A percentile compares a stretch with the other conserved stretches of the same genome.
phyloP scores from a whole-genome alignment of 2,797 vertebrate genomes.

The Enoplosus armatus region DNA sequence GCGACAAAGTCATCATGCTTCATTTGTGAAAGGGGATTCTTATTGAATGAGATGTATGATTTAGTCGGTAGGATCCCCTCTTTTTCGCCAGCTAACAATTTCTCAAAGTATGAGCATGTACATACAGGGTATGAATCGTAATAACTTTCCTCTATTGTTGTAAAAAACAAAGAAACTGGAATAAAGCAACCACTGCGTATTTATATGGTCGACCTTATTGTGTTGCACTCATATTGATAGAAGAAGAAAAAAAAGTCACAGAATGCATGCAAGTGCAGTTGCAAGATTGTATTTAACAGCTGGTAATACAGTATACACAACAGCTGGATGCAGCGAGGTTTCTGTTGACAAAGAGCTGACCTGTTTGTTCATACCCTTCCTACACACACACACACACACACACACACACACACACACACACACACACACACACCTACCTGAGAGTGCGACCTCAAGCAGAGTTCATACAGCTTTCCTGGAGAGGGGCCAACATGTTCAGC shows the following conservation, averaged over 20 bases:
- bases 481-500: neutral
- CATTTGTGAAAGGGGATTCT: neutral
- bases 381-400: too few species aligned
- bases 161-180: conserved; percentile 43
- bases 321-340: too few species aligned
- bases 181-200: conserved; percentile 54
- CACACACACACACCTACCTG: too few species aligned
- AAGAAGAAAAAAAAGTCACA: too few species aligned
- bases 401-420: too few species aligned
- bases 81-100: neutral
- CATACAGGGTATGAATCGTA: conserved; percentile 48
- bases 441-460: neutral
- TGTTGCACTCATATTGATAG: conserved; percentile 7
- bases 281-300: too few species aligned
- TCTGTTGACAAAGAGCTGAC: too few species aligned
- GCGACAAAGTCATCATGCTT: conserved; percentile 16
- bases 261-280: too few species aligned
- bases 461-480: neutral
- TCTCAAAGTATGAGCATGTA: conserved; percentile 26
- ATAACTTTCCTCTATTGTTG: conserved; percentile 42
- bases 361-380: too few species aligned
- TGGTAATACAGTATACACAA: too few species aligned
- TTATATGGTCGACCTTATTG: neutral
- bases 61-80: neutral
- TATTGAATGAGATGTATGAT: neutral